Base-by-base conservation (phyloP, 2,888 invertebrate genomes). In the Lithosia quadra region DNA sequence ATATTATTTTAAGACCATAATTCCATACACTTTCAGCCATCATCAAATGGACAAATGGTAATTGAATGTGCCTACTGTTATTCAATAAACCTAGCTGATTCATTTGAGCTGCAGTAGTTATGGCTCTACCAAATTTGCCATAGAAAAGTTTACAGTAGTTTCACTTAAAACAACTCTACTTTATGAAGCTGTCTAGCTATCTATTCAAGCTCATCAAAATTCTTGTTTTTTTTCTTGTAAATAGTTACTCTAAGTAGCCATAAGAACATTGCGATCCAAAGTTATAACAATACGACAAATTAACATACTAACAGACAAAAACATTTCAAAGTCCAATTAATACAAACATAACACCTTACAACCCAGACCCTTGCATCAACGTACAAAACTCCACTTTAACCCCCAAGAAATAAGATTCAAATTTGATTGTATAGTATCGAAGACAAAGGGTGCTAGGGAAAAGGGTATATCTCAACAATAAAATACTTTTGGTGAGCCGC, bases 401-500 rank as follows among this genome's bases (percentile, higher is more conserved):
- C 0, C 0, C 7, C 57, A 56, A 63, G 13, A 8, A 13, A 78
- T 77, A 88, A 63, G 69, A 86, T 81, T 68, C 39, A 75, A 65
- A 78, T 73, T 86, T 28, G 67, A 67, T 59, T 79, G 73, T 68
- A 59, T 8, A 18, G 8, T n/a, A 57, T 22, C 39, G 73, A 79
- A 78, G 80, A 82, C 77, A 84, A 85, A 83, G 82, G 84, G 86
- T 76, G 83, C 79, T 68, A 24, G 71, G 80, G 81, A 86, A 87
- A 94, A 92, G 91, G 93, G 90, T 90, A 86, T 87, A 90, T 88
- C 86, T 91, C 85, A 84, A 94, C 92, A 93, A 93, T 94, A 91
- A 92, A 94, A 93, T 94, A 93, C 90, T 86, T 93, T 90, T 82
- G 95, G 94, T 93, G 84, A 90, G 87, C 95, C 95, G 87, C 95